Evolutionary conservation across 2,888 invertebrate genomes (phyloP).

Genomic region (Callinectes sapidus): DNA sequence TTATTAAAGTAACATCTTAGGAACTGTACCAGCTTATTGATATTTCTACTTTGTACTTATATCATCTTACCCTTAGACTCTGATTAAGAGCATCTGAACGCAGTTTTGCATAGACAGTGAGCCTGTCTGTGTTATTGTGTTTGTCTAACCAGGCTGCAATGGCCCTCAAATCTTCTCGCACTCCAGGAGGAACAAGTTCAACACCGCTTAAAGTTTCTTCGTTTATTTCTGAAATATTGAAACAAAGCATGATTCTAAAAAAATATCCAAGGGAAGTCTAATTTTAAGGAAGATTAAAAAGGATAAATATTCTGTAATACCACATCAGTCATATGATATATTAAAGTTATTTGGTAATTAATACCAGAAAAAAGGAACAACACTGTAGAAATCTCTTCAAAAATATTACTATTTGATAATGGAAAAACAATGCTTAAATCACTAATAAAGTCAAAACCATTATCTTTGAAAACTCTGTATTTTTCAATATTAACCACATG

Average conservation of each 20-base stretch:
- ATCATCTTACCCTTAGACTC: slow-evolving; percentile 63
- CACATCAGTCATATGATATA: neutral
- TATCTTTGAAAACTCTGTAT: neutral
- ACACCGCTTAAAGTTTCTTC: slow-evolving; percentile 68
- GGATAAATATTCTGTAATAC: neutral
- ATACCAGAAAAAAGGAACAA: neutral
- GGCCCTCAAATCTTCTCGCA: slow-evolving; percentile 83
- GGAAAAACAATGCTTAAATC: neutral
- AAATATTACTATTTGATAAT: neutral
- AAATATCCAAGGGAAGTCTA: neutral
- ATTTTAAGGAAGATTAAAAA: neutral
- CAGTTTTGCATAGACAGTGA: slow-evolving; percentile 80
- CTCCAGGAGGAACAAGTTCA: slow-evolving; percentile 81
- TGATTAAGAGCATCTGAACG: slow-evolving; percentile 74
- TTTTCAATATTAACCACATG: neutral
- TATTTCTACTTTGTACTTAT: neutral
- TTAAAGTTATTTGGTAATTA: neutral
- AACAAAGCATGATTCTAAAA: neutral
- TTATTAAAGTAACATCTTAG: neutral
- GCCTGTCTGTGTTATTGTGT: slow-evolving; percentile 84
- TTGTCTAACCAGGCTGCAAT: slow-evolving; percentile 92
- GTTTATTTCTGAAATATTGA: slow-evolving; percentile 62
- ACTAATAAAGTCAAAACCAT: neutral
- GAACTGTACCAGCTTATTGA: neutral
- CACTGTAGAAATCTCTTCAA: no score